Conservation (phyloP, 2,797 vertebrate genomes). For the Anas georgica region DNA sequence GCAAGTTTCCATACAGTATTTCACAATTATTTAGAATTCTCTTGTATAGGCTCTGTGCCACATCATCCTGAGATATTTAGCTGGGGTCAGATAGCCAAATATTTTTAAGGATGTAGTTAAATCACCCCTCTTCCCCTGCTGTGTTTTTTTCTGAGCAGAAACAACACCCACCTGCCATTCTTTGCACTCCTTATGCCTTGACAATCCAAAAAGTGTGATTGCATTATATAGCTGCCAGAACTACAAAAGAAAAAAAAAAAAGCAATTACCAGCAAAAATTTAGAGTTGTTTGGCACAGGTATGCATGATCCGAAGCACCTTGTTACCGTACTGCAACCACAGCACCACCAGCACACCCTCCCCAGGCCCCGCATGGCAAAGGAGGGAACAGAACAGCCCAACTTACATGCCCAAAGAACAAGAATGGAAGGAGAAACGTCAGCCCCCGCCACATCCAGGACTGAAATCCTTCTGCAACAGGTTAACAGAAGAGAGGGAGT, state of each 20-base stretch:
- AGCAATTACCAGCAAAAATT: neutral
- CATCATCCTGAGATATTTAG: neutral
- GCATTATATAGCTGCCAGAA: slow-evolving; percentile 99
- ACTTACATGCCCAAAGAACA: slow-evolving; percentile 99
- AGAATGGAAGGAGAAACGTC: slow-evolving; percentile 94
- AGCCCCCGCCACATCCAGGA: slow-evolving; percentile 99
- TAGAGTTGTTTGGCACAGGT: neutral
- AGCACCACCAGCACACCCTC: neutral
- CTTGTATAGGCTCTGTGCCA: neutral
- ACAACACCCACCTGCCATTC: slow-evolving; percentile 92
- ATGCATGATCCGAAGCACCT: neutral
- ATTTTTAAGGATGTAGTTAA: neutral
- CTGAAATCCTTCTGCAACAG: slow-evolving; percentile 93
- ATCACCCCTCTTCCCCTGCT: neutral
- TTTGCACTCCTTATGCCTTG: slow-evolving; percentile 89
- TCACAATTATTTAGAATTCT: neutral
- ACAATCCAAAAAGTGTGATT: slow-evolving; percentile 90
- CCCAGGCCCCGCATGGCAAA: accelerated
- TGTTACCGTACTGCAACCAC: neutral
- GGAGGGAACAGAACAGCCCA: neutral
- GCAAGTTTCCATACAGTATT: neutral
- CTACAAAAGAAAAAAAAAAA: slow-evolving; percentile 67
- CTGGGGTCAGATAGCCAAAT: neutral
- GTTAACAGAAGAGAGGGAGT: slow-evolving; percentile 1
- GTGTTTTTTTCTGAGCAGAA: neutral